Evolutionary conservation across 2,888 invertebrate species (phyloP).

Genomic region (Lasioglossum villosulum): DNA sequence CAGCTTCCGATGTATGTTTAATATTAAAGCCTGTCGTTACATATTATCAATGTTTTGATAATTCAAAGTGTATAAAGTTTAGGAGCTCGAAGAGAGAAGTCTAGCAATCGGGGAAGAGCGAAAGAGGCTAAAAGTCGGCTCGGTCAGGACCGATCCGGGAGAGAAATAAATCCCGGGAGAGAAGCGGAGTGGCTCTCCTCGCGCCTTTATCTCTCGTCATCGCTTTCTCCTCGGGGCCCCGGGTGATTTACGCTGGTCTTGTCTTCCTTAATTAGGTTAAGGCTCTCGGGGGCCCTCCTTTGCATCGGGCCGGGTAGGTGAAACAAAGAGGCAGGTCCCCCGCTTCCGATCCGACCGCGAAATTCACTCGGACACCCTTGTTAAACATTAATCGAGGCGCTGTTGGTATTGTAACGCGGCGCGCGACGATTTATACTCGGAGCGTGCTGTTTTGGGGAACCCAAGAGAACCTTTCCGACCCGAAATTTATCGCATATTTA

Average conservation of each 20-base stretch:
- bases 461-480: constrained; percentile 1
- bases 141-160: constrained; percentile 3
- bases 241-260: constrained; percentile 74
- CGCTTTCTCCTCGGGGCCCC: constrained; percentile 68
- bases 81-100: not conserved
- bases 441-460: constrained; percentile 7
- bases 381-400: constrained; percentile 50
- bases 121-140: not conserved
- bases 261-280: constrained; percentile 79
- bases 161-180: constrained; percentile 55
- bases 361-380: constrained; percentile 55
- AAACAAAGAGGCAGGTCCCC: not conserved
- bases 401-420: constrained; percentile 43
- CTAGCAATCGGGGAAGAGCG: constrained; percentile 22
- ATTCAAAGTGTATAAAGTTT: not conserved
- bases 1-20: no score
- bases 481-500: constrained; percentile 55
- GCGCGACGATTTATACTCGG: constrained; percentile 44
- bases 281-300: constrained; percentile 47
- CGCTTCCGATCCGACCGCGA: constrained; percentile 59
- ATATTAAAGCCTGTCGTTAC: no score
- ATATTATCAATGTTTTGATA: no score
- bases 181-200: constrained; percentile 53
- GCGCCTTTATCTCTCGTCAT: constrained; percentile 72
- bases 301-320: constrained; percentile 15